phyloP scores from a whole-genome alignment of 53 echinoderm and acorn worm species.

The Apostichopus leukothele region DNA sequence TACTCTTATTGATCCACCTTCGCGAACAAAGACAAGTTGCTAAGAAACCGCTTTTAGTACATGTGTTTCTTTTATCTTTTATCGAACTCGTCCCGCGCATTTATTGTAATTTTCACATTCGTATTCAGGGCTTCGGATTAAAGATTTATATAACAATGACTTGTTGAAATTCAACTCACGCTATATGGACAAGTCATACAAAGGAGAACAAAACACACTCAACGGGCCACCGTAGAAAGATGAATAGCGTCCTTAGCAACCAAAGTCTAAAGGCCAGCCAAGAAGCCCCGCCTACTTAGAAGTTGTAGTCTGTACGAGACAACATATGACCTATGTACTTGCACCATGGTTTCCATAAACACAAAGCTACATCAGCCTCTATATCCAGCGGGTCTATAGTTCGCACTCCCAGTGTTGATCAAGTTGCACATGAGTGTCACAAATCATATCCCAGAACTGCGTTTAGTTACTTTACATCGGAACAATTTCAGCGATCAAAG shows the following conservation, averaged over 20 bases:
- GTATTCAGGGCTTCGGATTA: slow-evolving; percentile 40
- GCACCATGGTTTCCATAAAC: slow-evolving; percentile 91
- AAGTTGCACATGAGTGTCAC: slow-evolving; percentile 4
- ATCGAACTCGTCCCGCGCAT: slow-evolving; percentile 18
- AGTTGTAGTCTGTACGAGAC: slow-evolving; percentile 22
- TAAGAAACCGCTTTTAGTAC: not conserved
- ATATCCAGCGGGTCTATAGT: slow-evolving; percentile 45
- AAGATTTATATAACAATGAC: slow-evolving; percentile 39
- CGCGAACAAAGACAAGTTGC: slow-evolving; percentile 43
- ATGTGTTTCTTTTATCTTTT: slow-evolving; percentile 10
- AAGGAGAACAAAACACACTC: slow-evolving; percentile 7
- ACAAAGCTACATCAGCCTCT: slow-evolving; percentile 60
- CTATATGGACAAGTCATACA: slow-evolving; percentile 6
- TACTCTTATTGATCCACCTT: slow-evolving; percentile 29
- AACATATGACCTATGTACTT: slow-evolving; percentile 18
- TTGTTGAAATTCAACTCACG: slow-evolving; percentile 42
- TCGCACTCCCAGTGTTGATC: slow-evolving; percentile 3
- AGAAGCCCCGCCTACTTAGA: slow-evolving; percentile 53
- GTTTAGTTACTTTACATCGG: not conserved
- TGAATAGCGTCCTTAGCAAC: slow-evolving; percentile 75
- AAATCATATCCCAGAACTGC: not conserved
- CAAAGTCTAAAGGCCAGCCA: slow-evolving; percentile 60
- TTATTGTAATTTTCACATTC: slow-evolving; percentile 27
- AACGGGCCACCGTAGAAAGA: slow-evolving; percentile 51
- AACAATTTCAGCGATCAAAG: not conserved